A percentile compares a stretch with the other conserved stretches of the same genome.
Evolutionary conservation across 64 coral and sea anemone genomes (phyloP).

Genomic region (Hydrozoanthus tunicans): DNA sequence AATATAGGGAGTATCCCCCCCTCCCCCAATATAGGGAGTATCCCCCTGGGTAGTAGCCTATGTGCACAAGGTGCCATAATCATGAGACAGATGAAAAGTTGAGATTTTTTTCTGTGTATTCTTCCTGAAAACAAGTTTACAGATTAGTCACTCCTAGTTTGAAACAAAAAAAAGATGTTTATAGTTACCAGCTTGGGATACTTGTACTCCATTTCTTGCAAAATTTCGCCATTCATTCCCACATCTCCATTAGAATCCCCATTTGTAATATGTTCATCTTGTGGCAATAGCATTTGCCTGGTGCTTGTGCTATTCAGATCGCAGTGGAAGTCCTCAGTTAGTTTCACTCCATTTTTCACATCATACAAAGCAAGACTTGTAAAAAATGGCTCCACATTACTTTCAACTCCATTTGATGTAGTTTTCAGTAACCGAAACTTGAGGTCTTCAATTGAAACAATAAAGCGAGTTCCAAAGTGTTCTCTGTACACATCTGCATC

Average conservation of each 20-base stretch:
- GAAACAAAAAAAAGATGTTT: neutral
- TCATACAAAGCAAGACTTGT: conserved; percentile 91
- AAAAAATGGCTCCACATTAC: conserved; percentile 96
- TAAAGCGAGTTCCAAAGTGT: conserved; percentile 82
- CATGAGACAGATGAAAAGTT: no score
- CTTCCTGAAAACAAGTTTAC: neutral
- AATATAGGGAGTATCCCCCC: no score
- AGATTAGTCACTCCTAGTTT: neutral
- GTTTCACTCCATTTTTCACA: conserved; percentile 84
- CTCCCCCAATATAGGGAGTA: no score
- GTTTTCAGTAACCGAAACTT: conserved; percentile 86
- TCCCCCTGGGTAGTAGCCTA: no score
- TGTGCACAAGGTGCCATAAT: no score
- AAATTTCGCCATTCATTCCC: conserved; percentile 32
- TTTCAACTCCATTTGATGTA: conserved; percentile 57
- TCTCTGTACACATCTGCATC: conserved; percentile 84
- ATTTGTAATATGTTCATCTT: conserved; percentile 80
- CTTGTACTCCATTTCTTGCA: conserved; percentile 67
- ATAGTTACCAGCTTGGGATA: conserved; percentile 65
- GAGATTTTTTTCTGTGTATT: no score
- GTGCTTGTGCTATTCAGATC: conserved; percentile 77
- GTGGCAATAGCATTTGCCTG: conserved; percentile 68
- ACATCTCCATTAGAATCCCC: conserved; percentile 75
- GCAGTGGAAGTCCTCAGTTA: conserved; percentile 93
- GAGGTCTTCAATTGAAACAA: conserved; percentile 80